A percentile compares a stretch with the other conserved stretches of the same genome.
These are phyloP conservation scores for Pantherophis guttatus DNA, from an alignment of 2,113 vertebrate genomes.

Conservation along the genomic window DNA sequence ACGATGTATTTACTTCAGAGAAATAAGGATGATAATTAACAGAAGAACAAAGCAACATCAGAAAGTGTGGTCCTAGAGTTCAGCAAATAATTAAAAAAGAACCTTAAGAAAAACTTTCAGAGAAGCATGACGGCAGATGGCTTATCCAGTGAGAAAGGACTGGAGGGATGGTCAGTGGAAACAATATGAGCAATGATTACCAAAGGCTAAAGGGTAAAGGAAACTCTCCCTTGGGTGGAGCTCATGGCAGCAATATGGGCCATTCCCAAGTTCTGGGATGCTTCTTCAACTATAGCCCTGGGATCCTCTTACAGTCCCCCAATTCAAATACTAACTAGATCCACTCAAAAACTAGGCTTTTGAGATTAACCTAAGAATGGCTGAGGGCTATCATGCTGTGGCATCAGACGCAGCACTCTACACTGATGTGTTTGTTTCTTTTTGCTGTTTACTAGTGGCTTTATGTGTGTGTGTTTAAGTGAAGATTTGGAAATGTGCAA, in stretches of 20 bases:
- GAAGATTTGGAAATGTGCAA: neutral
- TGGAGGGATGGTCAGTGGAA: neutral
- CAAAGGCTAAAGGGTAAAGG: neutral
- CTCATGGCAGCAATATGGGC: neutral
- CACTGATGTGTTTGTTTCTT: neutral
- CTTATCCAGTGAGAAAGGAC: neutral
- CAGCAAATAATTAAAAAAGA: neutral
- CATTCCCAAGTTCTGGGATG: neutral
- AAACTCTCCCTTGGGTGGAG: neutral
- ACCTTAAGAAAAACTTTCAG: neutral
- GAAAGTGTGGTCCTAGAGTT: neutral
- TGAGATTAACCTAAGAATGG: neutral
- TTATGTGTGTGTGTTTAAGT: neutral
- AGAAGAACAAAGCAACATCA: neutral
- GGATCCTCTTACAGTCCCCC: neutral
- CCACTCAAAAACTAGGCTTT: neutral
- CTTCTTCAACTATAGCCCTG: neutral
- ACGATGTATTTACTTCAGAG: neutral
- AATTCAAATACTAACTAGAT: neutral
- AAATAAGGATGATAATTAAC: neutral
- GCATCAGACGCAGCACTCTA: neutral
- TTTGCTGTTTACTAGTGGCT: neutral
- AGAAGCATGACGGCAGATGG: neutral
- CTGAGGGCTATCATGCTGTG: neutral
- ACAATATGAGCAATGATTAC: neutral